Percentiles rank a stretch among this genome's conserved stretches.
Evolutionary conservation across 2,888 invertebrate species (phyloP).

Genomic region (Nematopogon swammerdamellus): DNA sequence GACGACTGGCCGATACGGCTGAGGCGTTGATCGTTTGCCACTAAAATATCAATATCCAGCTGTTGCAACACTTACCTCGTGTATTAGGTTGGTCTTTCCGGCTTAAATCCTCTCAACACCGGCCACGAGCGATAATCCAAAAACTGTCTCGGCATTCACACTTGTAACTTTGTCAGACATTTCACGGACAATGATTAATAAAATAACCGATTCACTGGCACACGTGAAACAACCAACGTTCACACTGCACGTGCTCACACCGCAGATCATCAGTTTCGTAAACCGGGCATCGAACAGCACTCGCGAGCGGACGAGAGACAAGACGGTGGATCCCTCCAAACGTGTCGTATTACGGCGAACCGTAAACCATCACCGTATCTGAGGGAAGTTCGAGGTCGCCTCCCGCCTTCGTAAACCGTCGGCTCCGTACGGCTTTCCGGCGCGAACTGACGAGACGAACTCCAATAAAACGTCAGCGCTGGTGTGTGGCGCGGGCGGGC

Average conservation of each 20-base stretch:
- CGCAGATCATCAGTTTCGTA: too few relatives aligned
- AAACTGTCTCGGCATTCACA: neutral
- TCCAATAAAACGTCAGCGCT: conserved; percentile 10
- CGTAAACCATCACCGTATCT: conserved; percentile 58
- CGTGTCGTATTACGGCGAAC: conserved; percentile 56
- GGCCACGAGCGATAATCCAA: neutral
- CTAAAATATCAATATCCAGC: too few relatives aligned
- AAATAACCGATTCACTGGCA: neutral
- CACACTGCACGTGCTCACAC: neutral
- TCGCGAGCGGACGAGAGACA: conserved; percentile 14
- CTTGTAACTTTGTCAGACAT: neutral
- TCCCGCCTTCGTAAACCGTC: conserved; percentile 44
- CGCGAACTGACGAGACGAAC: conserved; percentile 36
- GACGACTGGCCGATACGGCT: too few relatives aligned
- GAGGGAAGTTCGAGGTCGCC: conserved; percentile 26
- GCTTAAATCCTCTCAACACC: neutral
- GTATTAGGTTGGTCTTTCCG: too few relatives aligned
- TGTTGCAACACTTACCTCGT: too few relatives aligned
- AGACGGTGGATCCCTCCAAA: conserved; percentile 47
- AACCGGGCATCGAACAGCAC: conserved; percentile 32
- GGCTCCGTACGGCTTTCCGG: conserved; percentile 39
- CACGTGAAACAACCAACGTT: neutral
- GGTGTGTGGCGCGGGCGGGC: conserved; percentile 49
- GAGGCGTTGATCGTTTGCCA: too few relatives aligned
- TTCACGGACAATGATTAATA: neutral